phyloP scores from a whole-genome alignment of 2,888 invertebrate genomes.

The Ptilodon capucinus region DNA sequence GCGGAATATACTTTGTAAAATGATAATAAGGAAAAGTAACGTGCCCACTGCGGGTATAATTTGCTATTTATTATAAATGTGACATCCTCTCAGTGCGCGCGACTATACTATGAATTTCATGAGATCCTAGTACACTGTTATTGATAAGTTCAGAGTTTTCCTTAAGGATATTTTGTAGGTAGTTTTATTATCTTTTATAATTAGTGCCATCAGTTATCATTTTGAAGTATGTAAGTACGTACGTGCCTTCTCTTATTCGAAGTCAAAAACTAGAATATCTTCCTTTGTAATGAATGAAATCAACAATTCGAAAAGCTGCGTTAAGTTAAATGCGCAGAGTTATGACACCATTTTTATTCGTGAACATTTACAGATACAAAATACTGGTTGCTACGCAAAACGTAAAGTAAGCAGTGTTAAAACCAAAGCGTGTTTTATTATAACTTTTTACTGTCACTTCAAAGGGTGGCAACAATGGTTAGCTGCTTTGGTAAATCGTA shows the following conservation, averaged over 20 bases:
- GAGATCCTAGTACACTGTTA: neutral
- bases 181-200: too few species aligned
- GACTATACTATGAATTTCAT: neutral
- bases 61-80: neutral
- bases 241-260: too few species aligned
- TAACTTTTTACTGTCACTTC: conserved; percentile 27
- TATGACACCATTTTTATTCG: too few species aligned
- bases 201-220: too few species aligned
- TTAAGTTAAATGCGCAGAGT: too few species aligned
- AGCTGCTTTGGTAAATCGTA: too few species aligned
- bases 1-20: too few species aligned
- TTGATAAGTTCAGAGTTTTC: neutral
- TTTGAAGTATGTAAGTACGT: too few species aligned
- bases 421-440: conserved; percentile 22
- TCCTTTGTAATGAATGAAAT: too few species aligned
- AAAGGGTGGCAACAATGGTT: conserved; percentile 27
- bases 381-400: neutral
- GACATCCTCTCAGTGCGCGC: neutral
- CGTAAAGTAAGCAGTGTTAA: conserved; percentile 14
- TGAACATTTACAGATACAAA: neutral
- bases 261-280: too few species aligned
- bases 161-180: neutral
- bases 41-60: neutral
- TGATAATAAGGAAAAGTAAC: conserved; percentile 6
- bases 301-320: too few species aligned